Conservation (phyloP, 2,113 vertebrate species). For the Pluvialis apricaria region DNA sequence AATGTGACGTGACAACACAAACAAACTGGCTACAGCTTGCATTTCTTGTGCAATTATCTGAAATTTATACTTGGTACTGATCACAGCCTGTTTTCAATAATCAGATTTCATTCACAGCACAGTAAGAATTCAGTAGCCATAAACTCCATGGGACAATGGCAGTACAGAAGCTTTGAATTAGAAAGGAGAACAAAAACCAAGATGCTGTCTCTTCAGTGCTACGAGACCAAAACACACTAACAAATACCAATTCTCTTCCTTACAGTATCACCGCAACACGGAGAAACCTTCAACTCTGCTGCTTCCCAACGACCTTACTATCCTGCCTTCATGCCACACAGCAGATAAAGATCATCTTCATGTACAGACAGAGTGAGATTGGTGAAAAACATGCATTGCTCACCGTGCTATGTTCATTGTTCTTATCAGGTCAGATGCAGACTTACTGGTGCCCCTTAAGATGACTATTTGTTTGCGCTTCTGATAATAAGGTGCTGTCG, state of each 20-base stretch:
- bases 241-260: background rate
- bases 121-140: background rate
- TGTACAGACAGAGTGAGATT: background rate
- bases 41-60: constrained; percentile 7
- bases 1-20: background rate
- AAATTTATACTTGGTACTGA: background rate
- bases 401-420: constrained; percentile 50
- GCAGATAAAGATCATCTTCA: background rate
- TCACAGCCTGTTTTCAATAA: background rate
- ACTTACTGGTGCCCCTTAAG: constrained; percentile 23
- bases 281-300: background rate
- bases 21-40: background rate
- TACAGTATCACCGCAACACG: background rate
- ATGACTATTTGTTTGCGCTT: background rate
- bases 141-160: background rate
- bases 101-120: background rate
- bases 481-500: background rate
- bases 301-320: background rate
- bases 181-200: background rate
- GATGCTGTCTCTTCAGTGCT: background rate
- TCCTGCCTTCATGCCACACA: background rate
- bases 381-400: constrained; percentile 46
- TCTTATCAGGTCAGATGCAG: constrained; percentile 38
- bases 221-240: background rate
- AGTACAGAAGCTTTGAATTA: background rate